Evolutionary conservation across 2,888 invertebrate genomes (phyloP).

Genomic region (Melikaiella ostensackeni): DNA sequence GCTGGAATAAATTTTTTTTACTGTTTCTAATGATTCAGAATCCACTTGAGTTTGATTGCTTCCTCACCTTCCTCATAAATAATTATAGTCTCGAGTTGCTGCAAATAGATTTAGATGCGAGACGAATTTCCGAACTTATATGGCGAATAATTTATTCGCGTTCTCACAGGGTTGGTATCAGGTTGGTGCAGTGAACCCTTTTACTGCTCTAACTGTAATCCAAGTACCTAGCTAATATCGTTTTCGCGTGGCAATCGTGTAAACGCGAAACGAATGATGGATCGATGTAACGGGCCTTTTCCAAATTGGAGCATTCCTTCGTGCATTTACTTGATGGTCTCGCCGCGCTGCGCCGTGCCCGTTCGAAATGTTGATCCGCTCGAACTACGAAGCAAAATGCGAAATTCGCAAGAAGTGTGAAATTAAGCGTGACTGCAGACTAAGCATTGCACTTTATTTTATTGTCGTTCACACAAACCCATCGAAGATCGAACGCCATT

Average conservation of each 20-base stretch:
- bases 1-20: background rate
- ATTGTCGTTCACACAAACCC: conserved; percentile 47
- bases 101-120: conserved; percentile 9
- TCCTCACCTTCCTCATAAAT: background rate
- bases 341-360: background rate
- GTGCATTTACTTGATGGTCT: conserved; percentile 40
- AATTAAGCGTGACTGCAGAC: conserved; percentile 50
- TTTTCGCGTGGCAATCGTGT: conserved; percentile 37
- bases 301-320: conserved; percentile 52
- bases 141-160: conserved; percentile 31
- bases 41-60: background rate
- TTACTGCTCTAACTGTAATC: conserved; percentile 38
- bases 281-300: conserved; percentile 50
- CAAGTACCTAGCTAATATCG: conserved; percentile 35
- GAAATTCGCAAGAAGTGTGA: conserved; percentile 40
- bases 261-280: conserved; percentile 52
- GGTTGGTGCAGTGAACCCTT: conserved; percentile 28
- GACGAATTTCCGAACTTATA: conserved; percentile 12
- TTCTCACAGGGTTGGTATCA: conserved; percentile 29
- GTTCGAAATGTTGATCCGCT: background rate
- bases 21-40: background rate
- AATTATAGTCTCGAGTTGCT: conserved; percentile 1
- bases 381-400: conserved; percentile 11
- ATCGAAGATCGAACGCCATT: conserved; percentile 1
- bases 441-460: conserved; percentile 49